phyloP scores from a whole-genome alignment of 2,888 invertebrate species.

The Unio delphinus region DNA sequence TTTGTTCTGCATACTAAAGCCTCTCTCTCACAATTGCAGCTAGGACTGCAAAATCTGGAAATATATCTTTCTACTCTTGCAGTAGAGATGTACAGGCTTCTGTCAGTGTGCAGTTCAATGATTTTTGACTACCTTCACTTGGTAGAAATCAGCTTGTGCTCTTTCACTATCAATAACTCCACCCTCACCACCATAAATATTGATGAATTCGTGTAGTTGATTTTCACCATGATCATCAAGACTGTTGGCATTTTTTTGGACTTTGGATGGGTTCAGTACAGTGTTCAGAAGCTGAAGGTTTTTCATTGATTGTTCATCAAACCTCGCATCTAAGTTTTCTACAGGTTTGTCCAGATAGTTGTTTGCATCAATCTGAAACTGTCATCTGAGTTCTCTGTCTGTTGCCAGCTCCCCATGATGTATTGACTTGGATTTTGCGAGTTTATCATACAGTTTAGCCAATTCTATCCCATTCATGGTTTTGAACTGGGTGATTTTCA shows the following conservation, averaged over 20 bases:
- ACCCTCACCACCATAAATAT: conserved; percentile 8
- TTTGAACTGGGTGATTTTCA: conserved; percentile 4
- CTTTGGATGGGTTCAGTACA: too few relatives aligned
- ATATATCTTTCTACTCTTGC: neutral
- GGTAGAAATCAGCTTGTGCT: too few relatives aligned
- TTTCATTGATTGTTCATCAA: neutral
- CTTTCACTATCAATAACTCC: conserved; percentile 3
- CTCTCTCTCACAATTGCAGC: too few relatives aligned
- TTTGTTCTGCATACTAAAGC: too few relatives aligned
- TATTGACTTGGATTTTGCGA: neutral
- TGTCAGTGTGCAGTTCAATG: neutral
- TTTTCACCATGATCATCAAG: too few relatives aligned
- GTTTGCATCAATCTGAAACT: conserved; percentile 11
- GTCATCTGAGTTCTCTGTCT: conserved; percentile 7
- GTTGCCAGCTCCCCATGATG: conserved; percentile 5
- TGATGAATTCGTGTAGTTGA: too few relatives aligned
- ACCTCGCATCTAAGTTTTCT: conserved; percentile 6
- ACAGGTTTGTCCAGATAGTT: conserved; percentile 5
- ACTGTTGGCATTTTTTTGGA: too few relatives aligned
- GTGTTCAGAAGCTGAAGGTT: too few relatives aligned
- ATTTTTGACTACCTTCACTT: neutral
- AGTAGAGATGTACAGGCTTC: neutral
- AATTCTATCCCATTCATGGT: conserved; percentile 2
- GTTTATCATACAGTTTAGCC: neutral
- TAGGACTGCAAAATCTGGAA: neutral